Evolutionary conservation across 2,113 vertebrate genomes (phyloP), one percentile per base, ranked within the genome.

Genomic region (Brachyhypopomus occidentalis): DNA sequence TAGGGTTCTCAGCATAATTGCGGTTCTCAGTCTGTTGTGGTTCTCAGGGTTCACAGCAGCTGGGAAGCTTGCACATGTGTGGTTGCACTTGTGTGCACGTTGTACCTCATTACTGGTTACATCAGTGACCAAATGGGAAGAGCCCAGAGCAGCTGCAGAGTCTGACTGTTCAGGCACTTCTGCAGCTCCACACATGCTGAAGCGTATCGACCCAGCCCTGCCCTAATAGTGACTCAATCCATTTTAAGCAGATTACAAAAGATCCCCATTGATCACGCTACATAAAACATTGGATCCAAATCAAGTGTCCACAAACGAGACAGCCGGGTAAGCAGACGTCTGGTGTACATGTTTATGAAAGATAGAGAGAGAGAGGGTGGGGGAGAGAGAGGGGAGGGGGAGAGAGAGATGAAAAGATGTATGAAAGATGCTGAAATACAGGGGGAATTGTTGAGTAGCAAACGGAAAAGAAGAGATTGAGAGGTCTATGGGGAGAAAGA

Each of bases 161-260:
- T 60, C 34, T 25, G 45, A 36, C 55, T 62, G 41, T 48, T 70
- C 30, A 67, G 75, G 19, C 17, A 64, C 52, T 62, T 72, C 52
- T 56, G 36, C 8, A 75, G 69, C 58, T 60, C 30, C 19, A 16
- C 48, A 34, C 27, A 8, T 64, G 82, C 36, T 16, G 59, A 12
- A 30, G 66, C 14, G n/a, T 22, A 84, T 79, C 62, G 56, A 77
- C 76, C 69, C 25, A 7, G 56, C 58, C 20, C 63, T 72, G 52
- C 56, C 67, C 62, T 55, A 63, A 84, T 70, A 62, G 69, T 45
- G 36, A 82, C 25, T 45, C 36, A 75, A 85, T 78, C 70, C 64
- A 81, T 78, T 77, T 41, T 72, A 80, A 84, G 38, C 66, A 59
- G 48, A 81, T 77, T 87, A 81, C 56, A 79, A 80, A 66, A 58